Conservation (phyloP, 2,888 invertebrate genomes). For the Metalampra italica region DNA sequence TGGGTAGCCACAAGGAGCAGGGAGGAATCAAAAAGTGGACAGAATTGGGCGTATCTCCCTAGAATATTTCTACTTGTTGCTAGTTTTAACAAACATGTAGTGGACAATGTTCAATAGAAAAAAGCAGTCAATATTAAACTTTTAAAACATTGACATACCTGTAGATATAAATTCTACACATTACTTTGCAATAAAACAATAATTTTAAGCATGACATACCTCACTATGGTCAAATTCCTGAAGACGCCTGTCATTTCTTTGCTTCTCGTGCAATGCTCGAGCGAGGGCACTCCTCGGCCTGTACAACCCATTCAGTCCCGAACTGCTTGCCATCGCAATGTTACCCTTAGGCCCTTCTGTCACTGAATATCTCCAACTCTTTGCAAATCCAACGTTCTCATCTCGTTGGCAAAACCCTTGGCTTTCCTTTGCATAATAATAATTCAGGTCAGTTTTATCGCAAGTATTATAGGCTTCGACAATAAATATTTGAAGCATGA, state of each 20-base stretch:
- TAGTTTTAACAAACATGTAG: no score
- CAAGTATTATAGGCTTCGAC: constrained; percentile 25
- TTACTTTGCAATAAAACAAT: no score
- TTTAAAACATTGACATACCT: no score
- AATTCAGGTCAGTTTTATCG: constrained; percentile 39
- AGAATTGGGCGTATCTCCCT: no score
- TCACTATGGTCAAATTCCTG: constrained; percentile 82
- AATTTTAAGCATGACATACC: constrained; percentile 64
- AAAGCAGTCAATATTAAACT: no score
- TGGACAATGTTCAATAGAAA: no score
- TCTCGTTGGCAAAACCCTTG: constrained; percentile 38
- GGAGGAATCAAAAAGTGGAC: no score
- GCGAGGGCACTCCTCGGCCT: constrained; percentile 85
- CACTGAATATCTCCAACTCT: constrained; percentile 15
- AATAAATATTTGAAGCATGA: constrained; percentile 26
- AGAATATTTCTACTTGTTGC: no score
- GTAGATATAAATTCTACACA: no score
- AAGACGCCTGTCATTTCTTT: constrained; percentile 83
- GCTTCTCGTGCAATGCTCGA: constrained; percentile 84
- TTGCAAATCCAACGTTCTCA: constrained; percentile 23
- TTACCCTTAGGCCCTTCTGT: constrained; percentile 23
- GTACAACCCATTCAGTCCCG: constrained; percentile 68
- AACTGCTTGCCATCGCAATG: constrained; percentile 48
- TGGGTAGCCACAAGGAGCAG: no score
- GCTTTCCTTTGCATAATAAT: constrained; percentile 50